These are phyloP conservation scores for Agonopterix arenella DNA, from an alignment of 2,888 invertebrate species.

Conservation along the genomic window DNA sequence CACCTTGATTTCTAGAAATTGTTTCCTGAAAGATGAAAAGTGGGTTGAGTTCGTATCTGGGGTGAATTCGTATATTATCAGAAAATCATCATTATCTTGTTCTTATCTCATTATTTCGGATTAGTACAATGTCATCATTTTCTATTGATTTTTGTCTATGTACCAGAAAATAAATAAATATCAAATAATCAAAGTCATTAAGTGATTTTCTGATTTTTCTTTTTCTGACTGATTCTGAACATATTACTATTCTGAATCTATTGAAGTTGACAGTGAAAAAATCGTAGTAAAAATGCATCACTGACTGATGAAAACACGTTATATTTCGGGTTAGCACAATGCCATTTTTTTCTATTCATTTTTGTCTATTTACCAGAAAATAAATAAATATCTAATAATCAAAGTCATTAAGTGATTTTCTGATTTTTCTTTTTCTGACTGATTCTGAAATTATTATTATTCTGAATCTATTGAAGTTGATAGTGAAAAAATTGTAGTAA, in stretches of 20 bases:
- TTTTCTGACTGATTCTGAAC: too few species aligned
- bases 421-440: background rate
- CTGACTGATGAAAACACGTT: too few species aligned
- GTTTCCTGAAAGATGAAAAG: constrained; percentile 21
- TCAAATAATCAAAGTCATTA: background rate
- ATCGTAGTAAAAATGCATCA: too few species aligned
- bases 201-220: background rate
- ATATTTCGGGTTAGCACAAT: background rate
- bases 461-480: too few species aligned
- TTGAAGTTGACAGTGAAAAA: too few species aligned
- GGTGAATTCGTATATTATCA: background rate
- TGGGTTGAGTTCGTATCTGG: too few species aligned
- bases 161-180: background rate
- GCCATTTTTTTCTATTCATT: background rate
- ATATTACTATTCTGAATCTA: too few species aligned
- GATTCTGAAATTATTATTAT: too few species aligned
- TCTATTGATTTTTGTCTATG: too few species aligned
- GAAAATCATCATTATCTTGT: background rate
- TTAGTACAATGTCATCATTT: background rate
- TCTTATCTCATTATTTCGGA: background rate
- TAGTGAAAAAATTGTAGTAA: too few species aligned
- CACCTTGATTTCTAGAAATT: constrained; percentile 32
- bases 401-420: background rate
- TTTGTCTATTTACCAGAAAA: background rate
- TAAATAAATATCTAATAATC: background rate